A percentile compares a stretch with the other conserved stretches of the same genome.
These are phyloP conservation scores for Hydropsyche betteni DNA, from an alignment of 2,888 invertebrate genomes.

Conservation along the genomic window DNA sequence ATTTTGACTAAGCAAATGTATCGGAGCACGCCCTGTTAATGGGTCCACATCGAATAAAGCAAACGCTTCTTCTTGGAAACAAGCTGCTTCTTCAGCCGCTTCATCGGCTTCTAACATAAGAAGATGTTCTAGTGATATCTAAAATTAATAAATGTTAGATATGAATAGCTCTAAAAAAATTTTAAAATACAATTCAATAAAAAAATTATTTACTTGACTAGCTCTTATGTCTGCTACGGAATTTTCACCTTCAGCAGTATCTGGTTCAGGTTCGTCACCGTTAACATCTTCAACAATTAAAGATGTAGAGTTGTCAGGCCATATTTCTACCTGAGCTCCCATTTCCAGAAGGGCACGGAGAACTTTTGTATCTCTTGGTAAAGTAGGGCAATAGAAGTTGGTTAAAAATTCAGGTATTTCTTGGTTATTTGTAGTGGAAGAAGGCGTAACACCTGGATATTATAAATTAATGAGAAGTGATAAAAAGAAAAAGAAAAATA, in stretches of 20 bases:
- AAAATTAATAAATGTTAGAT: slow-evolving; percentile 25
- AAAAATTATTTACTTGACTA: slow-evolving; percentile 55
- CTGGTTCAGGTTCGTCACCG: slow-evolving; percentile 30
- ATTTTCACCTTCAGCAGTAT: slow-evolving; percentile 29
- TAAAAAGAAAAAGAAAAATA: not conserved
- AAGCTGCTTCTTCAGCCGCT: slow-evolving; percentile 54
- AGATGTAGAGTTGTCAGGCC: slow-evolving; percentile 53
- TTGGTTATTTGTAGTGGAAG: slow-evolving; percentile 58
- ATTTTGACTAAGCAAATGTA: slow-evolving; percentile 80
- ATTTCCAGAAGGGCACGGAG: slow-evolving; percentile 78
- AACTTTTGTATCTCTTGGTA: slow-evolving; percentile 76
- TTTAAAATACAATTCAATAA: not conserved
- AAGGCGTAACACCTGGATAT: slow-evolving; percentile 54
- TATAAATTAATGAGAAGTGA: not conserved
- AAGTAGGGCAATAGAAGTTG: slow-evolving; percentile 67
- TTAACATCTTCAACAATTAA: slow-evolving; percentile 53
- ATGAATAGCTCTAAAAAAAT: not conserved
- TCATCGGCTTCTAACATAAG: slow-evolving; percentile 54
- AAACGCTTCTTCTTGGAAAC: slow-evolving; percentile 45
- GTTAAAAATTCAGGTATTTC: slow-evolving; percentile 62
- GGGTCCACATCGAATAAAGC: slow-evolving; percentile 53
- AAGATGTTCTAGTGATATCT: slow-evolving; percentile 52
- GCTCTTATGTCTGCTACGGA: slow-evolving; percentile 44
- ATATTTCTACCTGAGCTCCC: slow-evolving; percentile 68
- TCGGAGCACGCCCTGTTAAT: slow-evolving; percentile 70